phyloP scores from a whole-genome alignment of 2,797 vertebrate species.

The Octomys mimax region DNA sequence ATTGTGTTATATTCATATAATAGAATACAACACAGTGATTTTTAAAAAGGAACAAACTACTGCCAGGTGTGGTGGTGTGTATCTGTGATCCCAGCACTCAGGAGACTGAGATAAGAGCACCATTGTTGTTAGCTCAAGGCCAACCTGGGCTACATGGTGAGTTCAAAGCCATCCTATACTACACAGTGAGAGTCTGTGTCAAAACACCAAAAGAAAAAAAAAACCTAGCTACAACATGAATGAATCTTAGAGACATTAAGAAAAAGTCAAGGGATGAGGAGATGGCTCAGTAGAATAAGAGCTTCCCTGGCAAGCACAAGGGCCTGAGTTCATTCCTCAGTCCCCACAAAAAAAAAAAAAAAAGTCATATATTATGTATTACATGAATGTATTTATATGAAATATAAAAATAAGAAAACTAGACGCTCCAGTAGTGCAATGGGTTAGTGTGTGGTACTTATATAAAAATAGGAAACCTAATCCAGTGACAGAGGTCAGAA shows the following conservation, averaged over 20 bases:
- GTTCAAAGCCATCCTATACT: background rate
- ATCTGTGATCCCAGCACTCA: background rate
- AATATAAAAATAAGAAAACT: conserved; percentile 45
- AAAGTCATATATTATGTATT: background rate
- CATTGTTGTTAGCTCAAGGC: background rate
- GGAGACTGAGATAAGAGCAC: background rate
- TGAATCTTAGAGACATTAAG: background rate
- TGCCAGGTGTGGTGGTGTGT: background rate
- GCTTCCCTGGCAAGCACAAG: too few relatives aligned
- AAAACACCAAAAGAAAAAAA: background rate
- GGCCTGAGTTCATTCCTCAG: too few relatives aligned
- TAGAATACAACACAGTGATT: background rate
- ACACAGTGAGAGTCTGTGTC: background rate
- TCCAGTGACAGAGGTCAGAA: background rate
- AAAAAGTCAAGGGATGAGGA: background rate
- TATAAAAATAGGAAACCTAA: conserved; percentile 44
- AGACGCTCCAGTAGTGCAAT: background rate
- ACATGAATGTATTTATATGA: background rate
- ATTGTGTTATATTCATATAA: background rate
- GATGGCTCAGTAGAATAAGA: too few relatives aligned
- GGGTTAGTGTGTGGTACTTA: background rate
- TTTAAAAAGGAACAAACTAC: conserved; percentile 1
- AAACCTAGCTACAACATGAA: background rate
- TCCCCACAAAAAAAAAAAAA: background rate
- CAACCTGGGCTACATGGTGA: background rate